Conservation (phyloP, 2,888 invertebrate species). For the Bombyx huttoni region DNA sequence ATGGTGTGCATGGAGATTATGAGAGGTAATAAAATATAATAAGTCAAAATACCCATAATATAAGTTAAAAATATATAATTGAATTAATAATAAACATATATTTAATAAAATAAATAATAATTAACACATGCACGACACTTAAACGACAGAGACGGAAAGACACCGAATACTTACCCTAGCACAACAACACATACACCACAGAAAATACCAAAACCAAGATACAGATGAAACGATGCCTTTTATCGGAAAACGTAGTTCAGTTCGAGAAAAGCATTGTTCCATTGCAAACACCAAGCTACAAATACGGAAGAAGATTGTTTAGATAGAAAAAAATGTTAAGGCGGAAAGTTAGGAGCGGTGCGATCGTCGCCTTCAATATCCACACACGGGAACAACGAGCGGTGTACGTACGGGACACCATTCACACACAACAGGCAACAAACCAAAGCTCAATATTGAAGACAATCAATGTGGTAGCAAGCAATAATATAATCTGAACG, state of each 20-base stretch:
- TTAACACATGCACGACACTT: conserved; percentile 50
- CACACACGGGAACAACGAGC: conserved; percentile 34
- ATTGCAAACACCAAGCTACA: conserved; percentile 58
- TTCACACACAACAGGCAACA: conserved; percentile 61
- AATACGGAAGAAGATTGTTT: conserved; percentile 46
- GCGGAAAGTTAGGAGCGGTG: conserved; percentile 59
- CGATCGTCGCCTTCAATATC: conserved; percentile 63
- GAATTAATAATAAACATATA: conserved; percentile 31
- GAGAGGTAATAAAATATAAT: conserved; percentile 48
- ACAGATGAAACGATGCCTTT: conserved; percentile 54
- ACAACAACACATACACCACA: conserved; percentile 25
- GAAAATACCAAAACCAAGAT: conserved; percentile 30
- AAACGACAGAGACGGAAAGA: conserved; percentile 50
- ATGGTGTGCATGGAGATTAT: conserved; percentile 59
- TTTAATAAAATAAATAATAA: conserved; percentile 26
- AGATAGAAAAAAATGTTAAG: conserved; percentile 58
- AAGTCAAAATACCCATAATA: conserved; percentile 39
- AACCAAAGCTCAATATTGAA: conserved; percentile 58
- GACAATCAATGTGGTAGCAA: conserved; percentile 68
- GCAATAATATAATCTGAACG: conserved; percentile 62
- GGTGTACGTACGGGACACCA: conserved; percentile 40
- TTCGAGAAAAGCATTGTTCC: conserved; percentile 48
- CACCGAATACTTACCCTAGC: conserved; percentile 61
- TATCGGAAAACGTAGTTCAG: conserved; percentile 10
- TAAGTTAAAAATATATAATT: conserved; percentile 29